Percentiles rank a stretch among this genome's conserved stretches.
phyloP scores from a whole-genome alignment of 2,888 invertebrate genomes.

The Loripinus fragilis region DNA sequence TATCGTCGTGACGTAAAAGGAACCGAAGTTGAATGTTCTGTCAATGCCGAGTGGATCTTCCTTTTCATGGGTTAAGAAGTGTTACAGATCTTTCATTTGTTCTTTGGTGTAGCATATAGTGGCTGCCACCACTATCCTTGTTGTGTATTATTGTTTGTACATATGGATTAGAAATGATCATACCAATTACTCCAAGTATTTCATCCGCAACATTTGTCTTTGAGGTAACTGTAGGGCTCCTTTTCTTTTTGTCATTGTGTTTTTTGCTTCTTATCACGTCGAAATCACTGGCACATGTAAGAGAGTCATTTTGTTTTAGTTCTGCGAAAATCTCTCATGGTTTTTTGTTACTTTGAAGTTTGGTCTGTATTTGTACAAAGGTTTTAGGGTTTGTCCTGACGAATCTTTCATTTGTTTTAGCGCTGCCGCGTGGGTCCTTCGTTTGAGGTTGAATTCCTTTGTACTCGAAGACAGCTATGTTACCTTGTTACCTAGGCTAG shows the following conservation, averaged over 20 bases:
- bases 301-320: conserved; percentile 23
- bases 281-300: conserved; percentile 22
- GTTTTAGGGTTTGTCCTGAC: conserved; percentile 6
- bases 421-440: background rate
- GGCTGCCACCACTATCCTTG: conserved; percentile 31
- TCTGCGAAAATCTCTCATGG: conserved; percentile 11
- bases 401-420: background rate
- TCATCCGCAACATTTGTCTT: conserved; percentile 31
- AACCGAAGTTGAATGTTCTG: conserved; percentile 18
- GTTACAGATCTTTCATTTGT: conserved; percentile 27
- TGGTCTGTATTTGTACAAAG: background rate
- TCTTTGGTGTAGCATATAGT: conserved; percentile 36
- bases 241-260: background rate
- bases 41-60: conserved; percentile 13
- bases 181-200: conserved; percentile 28
- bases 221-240: background rate
- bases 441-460: background rate
- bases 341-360: background rate
- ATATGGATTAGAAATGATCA: conserved; percentile 29
- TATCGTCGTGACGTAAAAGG: conserved; percentile 21
- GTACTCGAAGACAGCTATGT: conserved; percentile 11
- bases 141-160: conserved; percentile 24
- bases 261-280: conserved; percentile 14
- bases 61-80: background rate
- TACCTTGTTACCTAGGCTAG: background rate